Evolutionary conservation across 2,113 vertebrate genomes (phyloP).

Genomic region (Embiotoca jacksoni): DNA sequence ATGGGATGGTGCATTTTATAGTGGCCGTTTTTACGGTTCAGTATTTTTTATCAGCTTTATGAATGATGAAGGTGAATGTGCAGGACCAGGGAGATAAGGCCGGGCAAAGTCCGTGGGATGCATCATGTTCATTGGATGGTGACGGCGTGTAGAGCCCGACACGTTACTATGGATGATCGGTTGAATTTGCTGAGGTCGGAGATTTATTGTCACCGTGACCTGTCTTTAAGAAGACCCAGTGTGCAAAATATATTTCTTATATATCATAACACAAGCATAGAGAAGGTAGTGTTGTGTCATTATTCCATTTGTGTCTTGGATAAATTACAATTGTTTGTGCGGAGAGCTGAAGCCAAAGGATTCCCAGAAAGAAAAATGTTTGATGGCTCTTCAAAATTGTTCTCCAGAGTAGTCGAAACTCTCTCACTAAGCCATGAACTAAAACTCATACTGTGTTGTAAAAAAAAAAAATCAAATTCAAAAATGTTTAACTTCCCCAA

Average conservation of each 20-base stretch:
- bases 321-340: too few species aligned
- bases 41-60: slow-evolving; percentile 34
- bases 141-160: neutral
- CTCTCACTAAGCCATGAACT: too few species aligned
- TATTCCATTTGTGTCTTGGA: neutral
- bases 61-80: slow-evolving; percentile 60
- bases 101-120: slow-evolving; percentile 57
- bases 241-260: neutral
- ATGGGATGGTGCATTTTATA: neutral
- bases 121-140: neutral
- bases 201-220: neutral
- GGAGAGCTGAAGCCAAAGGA: too few species aligned
- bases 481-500: too few species aligned
- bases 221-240: neutral
- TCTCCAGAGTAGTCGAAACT: too few species aligned
- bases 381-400: too few species aligned
- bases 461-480: too few species aligned
- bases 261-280: neutral
- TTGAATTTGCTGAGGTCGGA: slow-evolving; percentile 18
- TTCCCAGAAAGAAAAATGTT: too few species aligned
- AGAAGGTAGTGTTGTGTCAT: neutral
- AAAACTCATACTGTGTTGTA: too few species aligned
- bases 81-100: slow-evolving; percentile 59
- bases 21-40: neutral
- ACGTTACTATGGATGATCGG: neutral